A percentile compares a stretch with the other conserved stretches of the same genome.
Evolutionary conservation across 2,113 vertebrate species (phyloP).

Genomic region (Grammomys dolichurus): DNA sequence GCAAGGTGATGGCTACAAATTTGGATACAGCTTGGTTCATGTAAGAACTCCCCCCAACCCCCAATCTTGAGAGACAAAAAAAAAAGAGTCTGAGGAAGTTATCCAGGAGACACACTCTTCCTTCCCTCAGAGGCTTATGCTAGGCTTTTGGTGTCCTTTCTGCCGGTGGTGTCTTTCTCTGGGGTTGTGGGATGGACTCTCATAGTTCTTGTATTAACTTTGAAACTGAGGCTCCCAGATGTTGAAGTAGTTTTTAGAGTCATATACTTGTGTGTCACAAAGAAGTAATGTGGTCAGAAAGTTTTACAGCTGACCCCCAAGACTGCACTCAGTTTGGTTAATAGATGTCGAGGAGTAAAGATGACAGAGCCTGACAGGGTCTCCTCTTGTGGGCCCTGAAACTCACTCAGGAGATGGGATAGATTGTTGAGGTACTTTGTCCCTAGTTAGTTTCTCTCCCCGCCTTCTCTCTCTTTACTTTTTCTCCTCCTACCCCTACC

Average conservation of each 20-base stretch:
- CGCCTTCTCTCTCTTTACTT: too few relatives aligned
- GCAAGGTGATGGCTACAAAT: not conserved
- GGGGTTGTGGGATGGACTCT: not conserved
- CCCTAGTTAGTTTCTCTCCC: too few relatives aligned
- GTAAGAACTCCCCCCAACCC: not conserved
- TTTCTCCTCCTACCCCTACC: too few relatives aligned
- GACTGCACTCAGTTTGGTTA: not conserved
- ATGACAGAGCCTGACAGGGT: not conserved
- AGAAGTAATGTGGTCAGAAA: not conserved
- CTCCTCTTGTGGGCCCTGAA: not conserved
- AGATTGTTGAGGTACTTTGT: not conserved
- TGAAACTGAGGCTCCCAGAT: not conserved
- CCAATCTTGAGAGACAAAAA: not conserved
- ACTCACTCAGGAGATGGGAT: not conserved
- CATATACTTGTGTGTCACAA: not conserved
- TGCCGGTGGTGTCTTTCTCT: rapidly evolving
- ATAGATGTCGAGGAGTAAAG: not conserved
- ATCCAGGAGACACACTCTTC: too few relatives aligned
- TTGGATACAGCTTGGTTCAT: not conserved
- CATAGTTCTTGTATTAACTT: not conserved
- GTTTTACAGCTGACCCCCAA: not conserved
- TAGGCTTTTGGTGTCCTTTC: not conserved
- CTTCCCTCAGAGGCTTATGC: rapidly evolving
- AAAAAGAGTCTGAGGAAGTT: not conserved
- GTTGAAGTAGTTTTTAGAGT: not conserved